Conservation (phyloP, 2,888 invertebrate genomes). For the Rutpela maculata region DNA sequence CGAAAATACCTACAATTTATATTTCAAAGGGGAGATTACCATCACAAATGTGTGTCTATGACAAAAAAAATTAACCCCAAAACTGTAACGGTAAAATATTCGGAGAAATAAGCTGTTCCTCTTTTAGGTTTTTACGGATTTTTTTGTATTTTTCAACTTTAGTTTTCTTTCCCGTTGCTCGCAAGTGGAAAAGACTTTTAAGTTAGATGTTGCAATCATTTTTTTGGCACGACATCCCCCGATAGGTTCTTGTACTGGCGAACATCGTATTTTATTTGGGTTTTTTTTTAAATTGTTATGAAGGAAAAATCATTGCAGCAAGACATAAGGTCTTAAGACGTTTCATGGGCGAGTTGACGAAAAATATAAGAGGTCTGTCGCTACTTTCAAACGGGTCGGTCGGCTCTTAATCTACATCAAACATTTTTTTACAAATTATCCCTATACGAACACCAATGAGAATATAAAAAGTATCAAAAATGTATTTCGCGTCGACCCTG, state of each 20-base stretch:
- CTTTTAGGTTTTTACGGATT: slow-evolving; percentile 70
- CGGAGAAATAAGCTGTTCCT: slow-evolving; percentile 67
- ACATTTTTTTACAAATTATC: slow-evolving; percentile 63
- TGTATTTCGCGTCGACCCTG: slow-evolving; percentile 59
- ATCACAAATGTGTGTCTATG: slow-evolving; percentile 39
- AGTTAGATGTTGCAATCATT: slow-evolving; percentile 72
- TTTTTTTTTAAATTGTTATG: slow-evolving; percentile 69
- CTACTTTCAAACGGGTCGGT: slow-evolving; percentile 62
- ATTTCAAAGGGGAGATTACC: slow-evolving; percentile 46
- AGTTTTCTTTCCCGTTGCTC: slow-evolving; percentile 62
- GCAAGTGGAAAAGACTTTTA: slow-evolving; percentile 73
- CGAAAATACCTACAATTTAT: slow-evolving; percentile 53
- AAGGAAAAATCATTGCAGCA: slow-evolving; percentile 72
- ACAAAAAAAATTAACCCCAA: slow-evolving; percentile 46
- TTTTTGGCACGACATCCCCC: slow-evolving; percentile 67
- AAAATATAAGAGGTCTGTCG: slow-evolving; percentile 59
- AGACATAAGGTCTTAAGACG: slow-evolving; percentile 74
- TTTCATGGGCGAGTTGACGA: slow-evolving; percentile 68
- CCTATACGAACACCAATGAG: slow-evolving; percentile 66
- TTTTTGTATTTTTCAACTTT: slow-evolving; percentile 69
- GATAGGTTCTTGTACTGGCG: slow-evolving; percentile 53
- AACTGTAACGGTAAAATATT: slow-evolving; percentile 48
- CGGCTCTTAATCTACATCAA: slow-evolving; percentile 50
- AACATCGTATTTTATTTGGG: slow-evolving; percentile 68
- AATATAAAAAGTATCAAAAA: slow-evolving; percentile 73